Conservation (phyloP, 1,140 invertebrate genomes). For the Phortica variegata region DNA sequence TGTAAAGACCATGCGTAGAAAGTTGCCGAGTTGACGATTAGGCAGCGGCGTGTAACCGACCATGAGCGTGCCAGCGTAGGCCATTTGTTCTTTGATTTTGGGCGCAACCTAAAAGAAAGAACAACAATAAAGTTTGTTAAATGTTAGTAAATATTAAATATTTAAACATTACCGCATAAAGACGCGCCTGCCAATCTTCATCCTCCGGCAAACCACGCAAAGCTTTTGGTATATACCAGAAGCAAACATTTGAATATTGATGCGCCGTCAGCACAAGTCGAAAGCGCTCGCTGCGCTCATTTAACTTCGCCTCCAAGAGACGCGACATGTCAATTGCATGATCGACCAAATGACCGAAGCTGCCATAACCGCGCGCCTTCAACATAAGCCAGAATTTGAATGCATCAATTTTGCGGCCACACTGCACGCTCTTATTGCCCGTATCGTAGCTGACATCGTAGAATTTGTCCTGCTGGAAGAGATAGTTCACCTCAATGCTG, state of each 20-base stretch:
- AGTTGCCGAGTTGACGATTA: constrained; percentile 70
- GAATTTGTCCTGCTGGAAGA: constrained; percentile 92
- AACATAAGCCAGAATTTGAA: constrained; percentile 95
- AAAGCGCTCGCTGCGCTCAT: constrained; percentile 60
- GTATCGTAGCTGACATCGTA: constrained; percentile 89
- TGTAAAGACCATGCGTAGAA: constrained; percentile 84
- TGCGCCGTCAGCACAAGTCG: constrained; percentile 63
- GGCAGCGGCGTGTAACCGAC: constrained; percentile 80
- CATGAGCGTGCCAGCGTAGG: constrained; percentile 76
- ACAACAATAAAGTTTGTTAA: neutral
- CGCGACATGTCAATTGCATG: constrained; percentile 64
- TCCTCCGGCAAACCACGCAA: constrained; percentile 65
- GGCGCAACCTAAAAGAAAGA: constrained; percentile 70
- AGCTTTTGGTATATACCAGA: constrained; percentile 87
- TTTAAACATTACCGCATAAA: constrained; percentile 62
- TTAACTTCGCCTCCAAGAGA: constrained; percentile 60
- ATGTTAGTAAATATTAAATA: constrained; percentile 2
- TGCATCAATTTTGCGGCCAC: constrained; percentile 88
- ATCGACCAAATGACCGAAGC: constrained; percentile 64
- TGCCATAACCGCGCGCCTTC: constrained; percentile 71
- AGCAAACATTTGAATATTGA: constrained; percentile 84
- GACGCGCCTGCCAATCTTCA: constrained; percentile 67
- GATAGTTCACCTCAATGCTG: constrained; percentile 76
- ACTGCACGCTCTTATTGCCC: constrained; percentile 91
- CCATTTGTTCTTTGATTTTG: constrained; percentile 80